Evolutionary conservation across 2,797 vertebrate genomes (phyloP).

Genomic region (Nyctibius grandis): DNA sequence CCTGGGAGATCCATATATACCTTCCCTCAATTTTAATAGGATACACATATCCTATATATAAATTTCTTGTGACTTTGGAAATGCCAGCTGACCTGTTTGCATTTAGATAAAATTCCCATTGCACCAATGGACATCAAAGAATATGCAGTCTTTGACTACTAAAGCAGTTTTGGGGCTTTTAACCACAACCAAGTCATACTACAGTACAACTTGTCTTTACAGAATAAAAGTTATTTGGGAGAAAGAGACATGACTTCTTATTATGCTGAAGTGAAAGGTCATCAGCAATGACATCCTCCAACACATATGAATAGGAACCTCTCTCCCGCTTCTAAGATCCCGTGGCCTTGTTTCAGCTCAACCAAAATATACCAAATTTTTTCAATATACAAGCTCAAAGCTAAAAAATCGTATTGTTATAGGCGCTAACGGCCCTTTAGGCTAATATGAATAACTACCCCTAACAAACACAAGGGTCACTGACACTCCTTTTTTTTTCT

Average conservation of each 20-base stretch:
- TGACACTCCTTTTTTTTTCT: background rate
- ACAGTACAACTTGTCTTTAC: background rate
- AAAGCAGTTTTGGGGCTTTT: background rate
- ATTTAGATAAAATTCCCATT: background rate
- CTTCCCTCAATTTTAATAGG: background rate
- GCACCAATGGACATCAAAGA: background rate
- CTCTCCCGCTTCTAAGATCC: background rate
- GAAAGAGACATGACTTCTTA: background rate
- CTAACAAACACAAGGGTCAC: accelerated
- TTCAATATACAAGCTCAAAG: background rate
- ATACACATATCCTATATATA: background rate
- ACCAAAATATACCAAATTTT: background rate
- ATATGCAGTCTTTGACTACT: background rate
- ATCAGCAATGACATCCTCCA: background rate
- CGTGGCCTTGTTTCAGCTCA: background rate
- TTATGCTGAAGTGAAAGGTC: background rate
- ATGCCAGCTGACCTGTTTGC: background rate
- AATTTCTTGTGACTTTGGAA: background rate
- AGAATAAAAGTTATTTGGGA: background rate
- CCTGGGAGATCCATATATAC: background rate
- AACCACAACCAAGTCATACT: background rate
- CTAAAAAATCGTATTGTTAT: background rate
- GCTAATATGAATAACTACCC: background rate
- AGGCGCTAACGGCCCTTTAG: background rate
- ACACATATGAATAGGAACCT: background rate